A percentile compares a stretch with the other conserved stretches of the same genome.
Evolutionary conservation across 2,888 invertebrate genomes (phyloP).

Genomic region (Mythimna vitellina): DNA sequence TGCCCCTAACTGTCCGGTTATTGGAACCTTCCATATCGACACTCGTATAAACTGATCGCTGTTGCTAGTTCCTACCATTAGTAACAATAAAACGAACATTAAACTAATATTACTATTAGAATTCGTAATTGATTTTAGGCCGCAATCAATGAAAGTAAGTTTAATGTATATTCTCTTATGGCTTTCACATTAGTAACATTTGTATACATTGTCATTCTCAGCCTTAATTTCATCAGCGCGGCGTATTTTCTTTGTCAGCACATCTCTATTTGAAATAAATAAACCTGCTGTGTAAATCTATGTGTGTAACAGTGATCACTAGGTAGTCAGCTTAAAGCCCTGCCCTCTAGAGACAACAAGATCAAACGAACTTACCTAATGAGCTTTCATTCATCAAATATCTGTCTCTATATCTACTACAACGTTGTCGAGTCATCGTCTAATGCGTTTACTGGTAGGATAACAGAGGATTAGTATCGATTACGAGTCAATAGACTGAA

Average conservation of each 20-base stretch:
- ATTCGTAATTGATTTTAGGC: background rate
- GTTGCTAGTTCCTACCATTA: conserved; percentile 17
- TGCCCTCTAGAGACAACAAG: background rate
- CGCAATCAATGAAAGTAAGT: conserved; percentile 2
- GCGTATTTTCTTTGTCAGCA: too few relatives aligned
- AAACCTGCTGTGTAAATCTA: background rate
- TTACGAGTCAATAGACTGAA: conserved; percentile 2
- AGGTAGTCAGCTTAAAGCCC: background rate
- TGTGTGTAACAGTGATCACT: background rate
- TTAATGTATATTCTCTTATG: background rate
- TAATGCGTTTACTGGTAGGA: background rate
- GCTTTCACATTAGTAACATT: background rate
- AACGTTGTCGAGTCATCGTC: background rate
- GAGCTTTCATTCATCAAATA: background rate
- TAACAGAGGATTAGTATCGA: background rate
- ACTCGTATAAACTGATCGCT: conserved; percentile 32
- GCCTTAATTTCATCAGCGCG: too few relatives aligned
- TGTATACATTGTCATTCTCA: background rate
- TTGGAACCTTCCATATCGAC: conserved; percentile 14
- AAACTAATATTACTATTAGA: background rate
- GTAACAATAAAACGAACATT: conserved; percentile 16
- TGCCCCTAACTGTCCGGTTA: conserved; percentile 22
- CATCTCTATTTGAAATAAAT: background rate
- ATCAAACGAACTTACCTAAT: background rate
- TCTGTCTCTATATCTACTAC: background rate